These are phyloP conservation scores for Mechanitis mazaeus DNA, from an alignment of 2,888 invertebrate species.

Conservation along the genomic window DNA sequence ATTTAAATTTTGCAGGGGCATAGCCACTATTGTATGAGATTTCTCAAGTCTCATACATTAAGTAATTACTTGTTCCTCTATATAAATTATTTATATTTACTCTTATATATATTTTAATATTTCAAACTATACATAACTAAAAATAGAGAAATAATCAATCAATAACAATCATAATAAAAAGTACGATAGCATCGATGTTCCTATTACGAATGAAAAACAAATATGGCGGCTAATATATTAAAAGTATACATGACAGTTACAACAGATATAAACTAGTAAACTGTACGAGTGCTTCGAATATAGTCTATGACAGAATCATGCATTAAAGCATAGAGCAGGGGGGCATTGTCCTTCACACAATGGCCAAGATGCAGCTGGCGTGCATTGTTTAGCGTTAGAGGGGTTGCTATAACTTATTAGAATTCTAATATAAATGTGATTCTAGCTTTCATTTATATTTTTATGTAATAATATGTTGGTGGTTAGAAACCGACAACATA, in stretches of 20 bases:
- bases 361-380: slow-evolving; percentile 45
- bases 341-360: slow-evolving; percentile 42
- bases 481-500: background rate
- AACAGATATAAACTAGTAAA: background rate
- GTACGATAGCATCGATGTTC: background rate
- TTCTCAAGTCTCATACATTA: background rate
- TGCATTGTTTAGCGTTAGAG: slow-evolving; percentile 22
- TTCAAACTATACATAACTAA: too few relatives aligned
- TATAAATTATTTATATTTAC: too few relatives aligned
- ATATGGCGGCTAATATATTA: background rate
- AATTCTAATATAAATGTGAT: slow-evolving; percentile 23
- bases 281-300: slow-evolving; percentile 8
- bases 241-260: slow-evolving; percentile 1
- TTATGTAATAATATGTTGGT: background rate
- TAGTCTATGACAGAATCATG: slow-evolving; percentile 21
- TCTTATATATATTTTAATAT: too few relatives aligned
- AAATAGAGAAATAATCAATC: too few relatives aligned
- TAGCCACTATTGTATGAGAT: background rate
- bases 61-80: too few relatives aligned
- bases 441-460: slow-evolving; percentile 16
- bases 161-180: too few relatives aligned
- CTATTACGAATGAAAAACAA: background rate
- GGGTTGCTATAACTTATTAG: slow-evolving; percentile 28
- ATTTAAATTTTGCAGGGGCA: background rate
- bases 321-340: slow-evolving; percentile 40